Base-by-base conservation (phyloP, 2,113 vertebrate genomes). In the Rhodinocichla rosea region DNA sequence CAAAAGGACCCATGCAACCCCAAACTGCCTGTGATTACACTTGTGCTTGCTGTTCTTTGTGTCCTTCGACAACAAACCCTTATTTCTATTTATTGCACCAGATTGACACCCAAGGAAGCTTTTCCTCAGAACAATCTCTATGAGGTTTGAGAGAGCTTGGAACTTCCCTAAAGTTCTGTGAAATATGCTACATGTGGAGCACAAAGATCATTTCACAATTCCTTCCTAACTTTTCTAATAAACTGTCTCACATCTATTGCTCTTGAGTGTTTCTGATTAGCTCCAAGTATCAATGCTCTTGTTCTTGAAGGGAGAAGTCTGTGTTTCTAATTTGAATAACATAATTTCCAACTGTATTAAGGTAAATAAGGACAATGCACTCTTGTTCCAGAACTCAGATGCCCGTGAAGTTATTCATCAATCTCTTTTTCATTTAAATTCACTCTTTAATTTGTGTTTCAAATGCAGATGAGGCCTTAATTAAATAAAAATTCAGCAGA, bases 401-500 rank as follows among this genome's bases (percentile, higher is more conserved):
- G 81, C 65, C 89, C 45, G 24, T 92, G 91, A 94, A 96, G 96
- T 94, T 96, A 94, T 95, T 95, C 94, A 96, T 95, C 94, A 96
- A 93, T 96, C 83, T 91, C 89, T 95, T 93, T 96, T 96, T 95
- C 96, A 97, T 97, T 97, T 95, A 92, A 94, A 96, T 96, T 96
- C 91, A 91, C 65, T 75, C 74, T 95, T 97, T 97, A 96, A 95
- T 97, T 95, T 94, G 92, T 96, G 83, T 94, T 96, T 96, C 92
- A 95, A 96, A 97, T 97, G 95, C 92, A 97, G 95, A 97, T 97
- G 94, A 97, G 83, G 49, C 18, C 83, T 95, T 96, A 96, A 97
- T 96, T 96, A 94, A 96, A 97, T 97, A 95, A 97, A 95, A 96
- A 96, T 94, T 96, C 94, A 95, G 90, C 90, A 96, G 95, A 95